Evolutionary conservation across 2,888 invertebrate genomes (phyloP).

Genomic region (Chaetogeoica ovagalla): DNA sequence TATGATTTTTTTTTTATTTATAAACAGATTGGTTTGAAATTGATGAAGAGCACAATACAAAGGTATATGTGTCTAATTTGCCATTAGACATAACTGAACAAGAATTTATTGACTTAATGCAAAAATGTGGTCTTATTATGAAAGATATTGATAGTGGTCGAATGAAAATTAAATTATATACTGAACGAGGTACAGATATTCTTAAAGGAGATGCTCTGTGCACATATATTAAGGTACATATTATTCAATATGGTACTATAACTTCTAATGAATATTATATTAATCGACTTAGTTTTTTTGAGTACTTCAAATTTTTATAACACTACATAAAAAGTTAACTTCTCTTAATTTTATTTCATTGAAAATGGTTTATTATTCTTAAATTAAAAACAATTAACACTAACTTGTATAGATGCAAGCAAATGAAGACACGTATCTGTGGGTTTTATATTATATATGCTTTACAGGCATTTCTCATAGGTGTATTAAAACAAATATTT

Average conservation of each 20-base stretch:
- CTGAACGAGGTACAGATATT: constrained; percentile 71
- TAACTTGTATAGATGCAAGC: no score
- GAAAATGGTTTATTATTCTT: no score
- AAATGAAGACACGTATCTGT: no score
- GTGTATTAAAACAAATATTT: no score
- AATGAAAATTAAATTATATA: constrained; percentile 90
- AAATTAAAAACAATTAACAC: no score
- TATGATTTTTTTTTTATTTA: background rate
- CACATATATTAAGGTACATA: constrained; percentile 85
- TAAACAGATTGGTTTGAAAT: constrained; percentile 88
- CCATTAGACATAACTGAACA: constrained; percentile 86
- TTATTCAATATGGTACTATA: constrained; percentile 24
- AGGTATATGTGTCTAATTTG: constrained; percentile 93
- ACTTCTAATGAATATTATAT: background rate
- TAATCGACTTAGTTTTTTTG: background rate
- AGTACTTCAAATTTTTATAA: no score
- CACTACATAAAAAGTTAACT: no score
- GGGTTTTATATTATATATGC: no score
- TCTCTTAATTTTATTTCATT: no score
- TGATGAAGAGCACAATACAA: constrained; percentile 84
- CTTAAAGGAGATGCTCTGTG: constrained; percentile 96
- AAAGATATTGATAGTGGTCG: constrained; percentile 78
- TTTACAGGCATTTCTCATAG: no score
- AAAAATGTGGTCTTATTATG: constrained; percentile 94
- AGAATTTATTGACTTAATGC: constrained; percentile 88